phyloP scores from a whole-genome alignment of 2,113 vertebrate species.

The Larimichthys crocea region DNA sequence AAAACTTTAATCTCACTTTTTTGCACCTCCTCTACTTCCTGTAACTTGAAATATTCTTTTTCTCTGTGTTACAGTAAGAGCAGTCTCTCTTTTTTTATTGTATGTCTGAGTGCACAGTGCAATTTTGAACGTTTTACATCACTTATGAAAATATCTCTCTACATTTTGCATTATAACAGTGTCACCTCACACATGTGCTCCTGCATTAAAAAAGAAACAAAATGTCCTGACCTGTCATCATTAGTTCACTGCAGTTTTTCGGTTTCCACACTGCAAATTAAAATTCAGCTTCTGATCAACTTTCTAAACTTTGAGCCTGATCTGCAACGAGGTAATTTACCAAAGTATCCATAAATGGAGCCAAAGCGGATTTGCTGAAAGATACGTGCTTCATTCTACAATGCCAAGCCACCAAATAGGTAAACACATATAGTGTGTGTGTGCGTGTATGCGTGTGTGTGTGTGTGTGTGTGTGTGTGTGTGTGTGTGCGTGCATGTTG shows the following conservation, averaged over 20 bases:
- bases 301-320: conserved; percentile 72
- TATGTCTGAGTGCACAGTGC: not conserved
- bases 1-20: conserved; percentile 7
- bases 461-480: too few relatives aligned
- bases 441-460: not conserved
- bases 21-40: conserved; percentile 34
- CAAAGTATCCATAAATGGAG: conserved; percentile 70
- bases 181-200: not conserved
- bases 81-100: not conserved
- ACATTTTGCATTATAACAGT: not conserved
- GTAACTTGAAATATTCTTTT: not conserved
- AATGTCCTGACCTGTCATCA: conserved; percentile 7
- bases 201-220: not conserved
- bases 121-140: not conserved
- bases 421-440: conserved; percentile 74
- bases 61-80: not conserved
- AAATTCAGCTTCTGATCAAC: conserved; percentile 69
- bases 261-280: conserved; percentile 40
- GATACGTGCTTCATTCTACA: conserved; percentile 74
- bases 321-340: conserved; percentile 71
- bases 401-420: conserved; percentile 77
- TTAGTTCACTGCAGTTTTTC: conserved; percentile 15
- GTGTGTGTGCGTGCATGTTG: conserved; percentile 7
- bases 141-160: not conserved
- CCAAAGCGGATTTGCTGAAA: conserved; percentile 79